Percentiles rank a stretch among this genome's conserved stretches.
Conservation (phyloP, 1,140 invertebrate species). For the Hydropsyche tenuis region DNA sequence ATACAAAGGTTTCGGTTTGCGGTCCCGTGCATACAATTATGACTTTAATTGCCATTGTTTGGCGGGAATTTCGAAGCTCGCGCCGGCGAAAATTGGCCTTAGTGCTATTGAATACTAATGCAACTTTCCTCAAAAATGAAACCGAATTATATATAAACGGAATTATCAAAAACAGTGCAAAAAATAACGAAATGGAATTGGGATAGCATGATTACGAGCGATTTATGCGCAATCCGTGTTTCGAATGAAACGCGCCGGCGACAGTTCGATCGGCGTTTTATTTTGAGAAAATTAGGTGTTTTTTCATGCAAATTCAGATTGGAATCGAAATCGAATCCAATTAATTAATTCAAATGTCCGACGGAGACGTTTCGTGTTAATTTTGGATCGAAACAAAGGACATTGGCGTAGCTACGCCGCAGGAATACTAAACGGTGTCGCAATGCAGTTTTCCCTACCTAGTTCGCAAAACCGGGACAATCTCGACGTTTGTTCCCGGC, state of each 20-base stretch:
- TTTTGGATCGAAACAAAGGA: not conserved
- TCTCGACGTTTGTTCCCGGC: not conserved
- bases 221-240: too few species aligned
- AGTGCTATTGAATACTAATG: not conserved
- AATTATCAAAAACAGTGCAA: too few species aligned
- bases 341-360: too few species aligned
- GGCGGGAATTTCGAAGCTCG: not conserved
- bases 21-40: slow-evolving; percentile 23
- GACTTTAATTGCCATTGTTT: slow-evolving; percentile 25
- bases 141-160: not conserved
- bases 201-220: too few species aligned
- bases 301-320: too few species aligned
- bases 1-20: slow-evolving; percentile 16
- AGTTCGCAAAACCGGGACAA: slow-evolving; percentile 16
- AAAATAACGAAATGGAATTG: too few species aligned
- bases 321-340: too few species aligned
- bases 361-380: slow-evolving; percentile 1
- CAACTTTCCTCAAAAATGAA: not conserved
- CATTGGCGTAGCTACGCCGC: slow-evolving; percentile 18
- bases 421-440: slow-evolving; percentile 31
- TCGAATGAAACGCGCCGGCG: too few species aligned
- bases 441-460: slow-evolving; percentile 29
- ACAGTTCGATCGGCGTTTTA: too few species aligned
- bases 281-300: too few species aligned
- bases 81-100: not conserved